A percentile compares a stretch with the other conserved stretches of the same genome.
Conservation (phyloP, 1,140 invertebrate genomes). For the Andrena cerasifolii region DNA sequence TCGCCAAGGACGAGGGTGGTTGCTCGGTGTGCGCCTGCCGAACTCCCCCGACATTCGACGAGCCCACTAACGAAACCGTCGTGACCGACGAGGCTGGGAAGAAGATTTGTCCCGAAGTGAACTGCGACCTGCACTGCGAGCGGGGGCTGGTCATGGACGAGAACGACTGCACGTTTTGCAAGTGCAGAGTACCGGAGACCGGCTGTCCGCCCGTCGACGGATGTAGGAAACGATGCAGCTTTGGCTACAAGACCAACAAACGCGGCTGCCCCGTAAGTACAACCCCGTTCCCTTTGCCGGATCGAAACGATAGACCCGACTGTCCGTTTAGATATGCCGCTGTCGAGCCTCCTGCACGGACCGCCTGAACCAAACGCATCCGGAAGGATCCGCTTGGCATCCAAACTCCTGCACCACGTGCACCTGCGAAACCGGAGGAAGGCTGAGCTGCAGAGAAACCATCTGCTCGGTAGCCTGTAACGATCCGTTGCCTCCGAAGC, state of each 20-base stretch:
- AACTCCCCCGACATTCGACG: slow-evolving; percentile 10
- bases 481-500: slow-evolving; percentile 73
- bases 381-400: slow-evolving; percentile 76
- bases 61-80: slow-evolving; percentile 32
- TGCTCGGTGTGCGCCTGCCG: slow-evolving; percentile 73
- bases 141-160: slow-evolving; percentile 74
- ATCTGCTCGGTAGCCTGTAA: slow-evolving; percentile 74
- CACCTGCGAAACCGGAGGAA: slow-evolving; percentile 72
- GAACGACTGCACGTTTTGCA: slow-evolving; percentile 75
- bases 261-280: slow-evolving; percentile 73
- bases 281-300: neutral
- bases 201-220: slow-evolving; percentile 66
- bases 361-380: slow-evolving; percentile 72
- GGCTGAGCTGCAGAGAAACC: slow-evolving; percentile 76
- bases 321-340: slow-evolving; percentile 71
- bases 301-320: neutral
- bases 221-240: slow-evolving; percentile 75
- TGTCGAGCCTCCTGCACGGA: slow-evolving; percentile 75
- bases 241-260: slow-evolving; percentile 75
- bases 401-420: slow-evolving; percentile 75
- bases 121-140: slow-evolving; percentile 75
- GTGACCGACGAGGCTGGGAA: slow-evolving; percentile 39
- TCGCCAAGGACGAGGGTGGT: slow-evolving; percentile 68
- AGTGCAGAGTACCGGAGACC: slow-evolving; percentile 68
- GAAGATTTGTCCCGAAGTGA: slow-evolving; percentile 71